Evolutionary conservation across 1,140 invertebrate species (phyloP).

Genomic region (Lepidurus apus): DNA sequence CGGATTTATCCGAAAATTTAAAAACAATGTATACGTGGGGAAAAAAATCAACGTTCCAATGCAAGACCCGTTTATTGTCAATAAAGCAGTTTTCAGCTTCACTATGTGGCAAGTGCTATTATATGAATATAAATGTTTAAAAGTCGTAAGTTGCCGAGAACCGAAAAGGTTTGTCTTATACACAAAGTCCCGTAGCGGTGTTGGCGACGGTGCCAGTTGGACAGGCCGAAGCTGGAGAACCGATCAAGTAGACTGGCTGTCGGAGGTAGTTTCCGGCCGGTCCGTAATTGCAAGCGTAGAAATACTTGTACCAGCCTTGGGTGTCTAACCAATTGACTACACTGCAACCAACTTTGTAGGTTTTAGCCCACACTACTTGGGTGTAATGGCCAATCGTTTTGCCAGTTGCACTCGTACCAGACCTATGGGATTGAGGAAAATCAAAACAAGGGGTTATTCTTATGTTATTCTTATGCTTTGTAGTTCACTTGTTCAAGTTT

Average conservation of each 20-base stretch:
- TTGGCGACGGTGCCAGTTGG: constrained; percentile 31
- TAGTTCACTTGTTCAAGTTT: not conserved
- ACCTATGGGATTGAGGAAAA: too few relatives aligned
- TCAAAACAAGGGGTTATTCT: not conserved
- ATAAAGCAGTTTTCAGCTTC: too few relatives aligned
- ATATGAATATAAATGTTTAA: too few relatives aligned
- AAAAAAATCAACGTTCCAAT: too few relatives aligned
- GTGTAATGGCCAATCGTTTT: constrained; percentile 32
- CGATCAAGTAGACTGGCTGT: constrained; percentile 17
- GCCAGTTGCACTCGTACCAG: not conserved
- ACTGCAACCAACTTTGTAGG: constrained; percentile 33
- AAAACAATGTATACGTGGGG: too few relatives aligned
- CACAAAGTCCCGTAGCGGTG: constrained; percentile 27
- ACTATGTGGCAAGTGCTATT: too few relatives aligned
- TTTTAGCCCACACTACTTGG: constrained; percentile 33
- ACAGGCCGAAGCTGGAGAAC: constrained; percentile 24
- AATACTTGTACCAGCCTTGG: not conserved
- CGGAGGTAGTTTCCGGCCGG: constrained; percentile 18
- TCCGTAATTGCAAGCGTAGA: constrained; percentile 32
- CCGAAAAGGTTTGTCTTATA: constrained; percentile 7
- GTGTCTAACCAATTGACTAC: constrained; percentile 23
- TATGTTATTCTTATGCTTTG: constrained; percentile 1
- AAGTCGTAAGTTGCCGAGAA: too few relatives aligned
- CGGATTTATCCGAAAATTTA: too few relatives aligned
- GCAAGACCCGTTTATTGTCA: too few relatives aligned